Evolutionary conservation across 2,113 vertebrate species (phyloP).

Genomic region (Vicugna pacos): DNA sequence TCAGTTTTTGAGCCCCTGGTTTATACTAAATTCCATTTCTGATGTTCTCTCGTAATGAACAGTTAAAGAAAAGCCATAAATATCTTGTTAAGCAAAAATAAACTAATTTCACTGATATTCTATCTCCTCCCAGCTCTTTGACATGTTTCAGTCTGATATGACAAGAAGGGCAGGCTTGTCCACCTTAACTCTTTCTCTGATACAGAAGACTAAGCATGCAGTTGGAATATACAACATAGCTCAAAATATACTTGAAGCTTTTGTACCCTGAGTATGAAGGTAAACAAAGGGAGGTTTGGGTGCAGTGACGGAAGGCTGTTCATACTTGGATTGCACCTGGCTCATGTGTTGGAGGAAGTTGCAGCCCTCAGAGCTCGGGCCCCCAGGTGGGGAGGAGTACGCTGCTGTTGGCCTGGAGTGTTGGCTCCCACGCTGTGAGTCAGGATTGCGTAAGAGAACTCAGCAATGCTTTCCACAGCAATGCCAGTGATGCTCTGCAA

Average conservation of each 20-base stretch:
- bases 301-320: background rate
- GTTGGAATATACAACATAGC: background rate
- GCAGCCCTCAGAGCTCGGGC: slow-evolving; percentile 58
- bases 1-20: background rate
- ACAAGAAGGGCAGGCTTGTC: background rate
- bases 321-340: background rate
- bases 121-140: background rate
- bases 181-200: slow-evolving; percentile 15
- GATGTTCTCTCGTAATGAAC: background rate
- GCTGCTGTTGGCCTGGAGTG: background rate
- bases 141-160: slow-evolving; percentile 18
- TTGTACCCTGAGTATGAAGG: slow-evolving; percentile 2
- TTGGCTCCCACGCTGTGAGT: slow-evolving; percentile 83
- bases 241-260: slow-evolving; percentile 32
- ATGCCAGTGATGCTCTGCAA: slow-evolving; percentile 94
- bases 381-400: slow-evolving; percentile 42
- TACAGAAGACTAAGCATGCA: slow-evolving; percentile 39
- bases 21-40: slow-evolving; percentile 34
- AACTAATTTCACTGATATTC: slow-evolving; percentile 46
- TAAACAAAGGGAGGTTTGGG: slow-evolving; percentile 3
- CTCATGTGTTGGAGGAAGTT: slow-evolving; percentile 63
- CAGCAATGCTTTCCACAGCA: slow-evolving; percentile 89
- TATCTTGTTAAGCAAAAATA: slow-evolving; percentile 56
- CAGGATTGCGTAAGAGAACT: slow-evolving; percentile 90
- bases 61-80: slow-evolving; percentile 52